A percentile compares a stretch with the other conserved stretches of the same genome.
These are phyloP conservation scores for Zoanthus sociatus DNA, from an alignment of 92 coral and sea anemone genomes.

Conservation along the genomic window DNA sequence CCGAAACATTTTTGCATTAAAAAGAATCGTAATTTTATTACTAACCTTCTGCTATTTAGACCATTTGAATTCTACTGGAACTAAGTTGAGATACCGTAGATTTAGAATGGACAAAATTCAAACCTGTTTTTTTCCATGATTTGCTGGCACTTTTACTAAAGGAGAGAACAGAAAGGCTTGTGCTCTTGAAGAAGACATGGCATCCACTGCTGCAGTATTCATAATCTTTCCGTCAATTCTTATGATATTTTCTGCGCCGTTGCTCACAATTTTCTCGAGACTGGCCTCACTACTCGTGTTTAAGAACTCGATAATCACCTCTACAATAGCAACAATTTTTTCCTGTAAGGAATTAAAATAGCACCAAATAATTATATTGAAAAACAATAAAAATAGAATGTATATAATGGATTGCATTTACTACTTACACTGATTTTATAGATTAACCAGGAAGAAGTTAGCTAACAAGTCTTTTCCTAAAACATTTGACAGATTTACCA, in stretches of 20 bases:
- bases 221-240: not conserved
- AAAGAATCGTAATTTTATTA: no score
- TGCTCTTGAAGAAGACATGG: not conserved
- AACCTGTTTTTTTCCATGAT: not conserved
- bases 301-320: not conserved
- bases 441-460: no score
- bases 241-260: not conserved
- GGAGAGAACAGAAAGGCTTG: not conserved
- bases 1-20: no score
- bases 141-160: not conserved
- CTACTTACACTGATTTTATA: not conserved
- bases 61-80: no score
- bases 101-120: not conserved
- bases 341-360: not conserved
- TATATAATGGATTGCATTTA: not conserved
- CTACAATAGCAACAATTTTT: not conserved
- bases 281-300: not conserved
- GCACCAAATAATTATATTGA: not conserved
- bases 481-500: no score
- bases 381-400: not conserved
- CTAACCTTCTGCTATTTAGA: no score
- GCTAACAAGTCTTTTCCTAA: no score
- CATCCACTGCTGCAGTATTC: not conserved
- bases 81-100: no score
- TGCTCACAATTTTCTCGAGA: conserved; percentile 12